A percentile compares a stretch with the other conserved stretches of the same genome.
Conservation (phyloP, 2,113 vertebrate genomes). For the Phrynosoma platyrhinos region DNA sequence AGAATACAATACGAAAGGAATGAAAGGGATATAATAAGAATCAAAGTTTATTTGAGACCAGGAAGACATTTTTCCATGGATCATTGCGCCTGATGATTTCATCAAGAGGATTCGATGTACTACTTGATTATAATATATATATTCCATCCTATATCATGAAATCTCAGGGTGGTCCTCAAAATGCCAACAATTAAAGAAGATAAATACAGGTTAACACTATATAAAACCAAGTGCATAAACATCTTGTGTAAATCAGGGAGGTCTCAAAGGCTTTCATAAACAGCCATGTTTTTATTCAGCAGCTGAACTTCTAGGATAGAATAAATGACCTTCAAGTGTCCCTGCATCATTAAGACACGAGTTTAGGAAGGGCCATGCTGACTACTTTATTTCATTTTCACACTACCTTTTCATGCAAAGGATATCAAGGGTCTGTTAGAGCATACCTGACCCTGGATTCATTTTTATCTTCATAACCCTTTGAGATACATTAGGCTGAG, state of each 20-base stretch:
- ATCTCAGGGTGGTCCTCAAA: too few relatives aligned
- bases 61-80: too few relatives aligned
- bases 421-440: background rate
- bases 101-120: too few relatives aligned
- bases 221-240: too few relatives aligned
- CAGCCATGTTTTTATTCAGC: background rate
- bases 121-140: too few relatives aligned
- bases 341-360: background rate
- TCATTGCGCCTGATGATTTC: background rate
- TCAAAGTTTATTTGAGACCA: background rate
- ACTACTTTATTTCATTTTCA: background rate
- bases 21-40: background rate
- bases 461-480: background rate
- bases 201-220: too few relatives aligned
- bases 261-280: background rate
- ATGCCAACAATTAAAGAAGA: too few relatives aligned
- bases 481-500: background rate
- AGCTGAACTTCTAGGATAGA: background rate
- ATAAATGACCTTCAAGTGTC: background rate
- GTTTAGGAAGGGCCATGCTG: background rate
- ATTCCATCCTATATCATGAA: too few relatives aligned
- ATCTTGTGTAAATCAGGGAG: too few relatives aligned
- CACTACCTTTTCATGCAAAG: background rate
- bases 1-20: too few relatives aligned
- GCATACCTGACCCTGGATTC: background rate